Conservation (phyloP, 2,888 invertebrate genomes). For the Calephelis perditalis region DNA sequence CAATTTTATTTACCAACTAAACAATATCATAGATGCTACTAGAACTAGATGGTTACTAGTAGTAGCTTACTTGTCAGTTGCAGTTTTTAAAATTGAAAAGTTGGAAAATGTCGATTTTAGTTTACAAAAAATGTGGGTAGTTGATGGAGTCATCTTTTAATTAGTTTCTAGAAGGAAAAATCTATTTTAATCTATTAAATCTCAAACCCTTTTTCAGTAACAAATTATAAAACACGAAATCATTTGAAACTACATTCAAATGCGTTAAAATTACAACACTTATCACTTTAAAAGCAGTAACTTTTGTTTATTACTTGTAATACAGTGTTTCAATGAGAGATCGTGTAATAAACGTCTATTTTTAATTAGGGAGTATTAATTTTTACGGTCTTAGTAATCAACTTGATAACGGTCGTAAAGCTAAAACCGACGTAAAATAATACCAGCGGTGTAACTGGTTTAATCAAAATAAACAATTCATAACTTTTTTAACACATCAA, state of each 20-base stretch:
- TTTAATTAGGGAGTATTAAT: conserved; percentile 57
- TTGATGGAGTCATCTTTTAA: no score
- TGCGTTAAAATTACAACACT: conserved; percentile 53
- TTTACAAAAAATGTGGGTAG: no score
- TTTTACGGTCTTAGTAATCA: conserved; percentile 56
- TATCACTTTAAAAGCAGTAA: conserved; percentile 51
- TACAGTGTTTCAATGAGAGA: conserved; percentile 43
- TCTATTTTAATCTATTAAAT: no score
- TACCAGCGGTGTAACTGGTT: conserved; percentile 13
- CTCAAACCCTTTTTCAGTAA: not conserved
- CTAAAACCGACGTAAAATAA: conserved; percentile 22
- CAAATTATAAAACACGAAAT: conserved; percentile 16
- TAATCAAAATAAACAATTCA: conserved; percentile 12
- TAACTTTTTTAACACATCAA: not conserved
- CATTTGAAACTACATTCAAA: conserved; percentile 44
- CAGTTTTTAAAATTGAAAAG: no score
- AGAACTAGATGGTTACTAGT: no score
- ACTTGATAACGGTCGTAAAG: conserved; percentile 47
- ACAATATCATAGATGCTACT: no score
- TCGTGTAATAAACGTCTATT: conserved; percentile 54
- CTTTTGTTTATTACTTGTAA: conserved; percentile 58
- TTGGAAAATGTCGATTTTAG: no score
- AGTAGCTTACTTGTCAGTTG: no score
- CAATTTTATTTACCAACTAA: no score
- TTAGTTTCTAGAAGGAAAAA: no score